These are phyloP conservation scores for Scomber scombrus DNA, from an alignment of 2,113 vertebrate species.

Conservation along the genomic window DNA sequence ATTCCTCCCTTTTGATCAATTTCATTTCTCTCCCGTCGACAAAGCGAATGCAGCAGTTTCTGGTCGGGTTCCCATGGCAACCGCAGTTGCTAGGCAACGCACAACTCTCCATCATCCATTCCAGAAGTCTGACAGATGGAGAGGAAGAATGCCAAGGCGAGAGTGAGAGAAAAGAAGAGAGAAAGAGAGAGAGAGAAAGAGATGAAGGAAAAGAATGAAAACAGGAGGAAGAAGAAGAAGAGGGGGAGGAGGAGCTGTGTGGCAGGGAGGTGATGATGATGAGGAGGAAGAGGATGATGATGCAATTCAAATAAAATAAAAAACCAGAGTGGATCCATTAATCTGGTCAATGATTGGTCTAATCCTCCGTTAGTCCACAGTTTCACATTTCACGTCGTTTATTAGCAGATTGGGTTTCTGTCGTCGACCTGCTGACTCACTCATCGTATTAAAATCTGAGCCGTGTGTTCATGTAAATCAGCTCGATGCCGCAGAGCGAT, in stretches of 20 bases:
- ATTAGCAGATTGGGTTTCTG: background rate
- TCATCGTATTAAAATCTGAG: no score
- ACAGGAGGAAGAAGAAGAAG: background rate
- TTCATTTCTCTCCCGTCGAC: constrained; percentile 82
- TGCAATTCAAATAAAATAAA: constrained; percentile 26
- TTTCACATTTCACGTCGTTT: background rate
- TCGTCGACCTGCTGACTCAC: no score
- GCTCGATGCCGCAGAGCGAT: no score
- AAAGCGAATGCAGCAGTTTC: constrained; percentile 79
- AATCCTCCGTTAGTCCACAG: background rate
- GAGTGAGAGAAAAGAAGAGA: constrained; percentile 25
- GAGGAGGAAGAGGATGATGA: constrained; percentile 24
- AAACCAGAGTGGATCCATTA: background rate
- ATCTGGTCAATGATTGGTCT: background rate
- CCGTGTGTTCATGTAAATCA: no score
- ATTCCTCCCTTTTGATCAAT: constrained; percentile 83
- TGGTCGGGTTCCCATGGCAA: constrained; percentile 79
- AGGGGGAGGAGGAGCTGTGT: constrained; percentile 13
- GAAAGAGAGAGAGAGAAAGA: constrained; percentile 38
- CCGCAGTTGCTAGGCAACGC: constrained; percentile 87
- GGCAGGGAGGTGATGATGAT: background rate
- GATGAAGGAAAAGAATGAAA: background rate
- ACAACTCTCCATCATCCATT: constrained; percentile 87
- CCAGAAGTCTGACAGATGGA: constrained; percentile 88
- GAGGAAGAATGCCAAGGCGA: constrained; percentile 66